Evolutionary conservation across 1,140 invertebrate species (phyloP), one percentile per base, ranked within the genome.

Genomic region (Eriocheir sinensis): DNA sequence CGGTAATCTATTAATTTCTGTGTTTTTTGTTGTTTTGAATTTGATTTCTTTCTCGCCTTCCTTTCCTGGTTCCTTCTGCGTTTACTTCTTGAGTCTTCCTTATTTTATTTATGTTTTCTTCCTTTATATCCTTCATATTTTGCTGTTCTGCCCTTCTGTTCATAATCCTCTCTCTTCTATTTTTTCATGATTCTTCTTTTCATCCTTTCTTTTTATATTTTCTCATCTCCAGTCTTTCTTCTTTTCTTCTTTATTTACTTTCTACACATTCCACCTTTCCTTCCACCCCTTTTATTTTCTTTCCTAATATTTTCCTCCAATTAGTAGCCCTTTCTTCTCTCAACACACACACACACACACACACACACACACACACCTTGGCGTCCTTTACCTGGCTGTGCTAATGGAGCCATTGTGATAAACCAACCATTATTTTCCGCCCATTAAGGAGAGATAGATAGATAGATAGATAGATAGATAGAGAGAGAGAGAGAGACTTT

Each of bases 361-460:
- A n/a, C n/a, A n/a, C n/a, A 9, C 48, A 53, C 48, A 9, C 21
- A 21, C 32, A 86, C 83, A 86, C 9, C 48, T 53, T 9, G 48
- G 2, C 9, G 2, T 21, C 48, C 48, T n/a, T 17, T 53, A 53
- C 48, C 48, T 53, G 48, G 8, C 12, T 9, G 48, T 53, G 48
- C 48, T 53, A 53, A 53, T 53, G 48, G 48, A 53, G 21, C 2
- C 0, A 53, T 53, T 53, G 48, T 53, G 48, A 53, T 53, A 53
- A 53, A 53, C 12, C 8, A 53, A 53, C 48, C 48, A 53, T 53
- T 53, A 53, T 53, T 53, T 12, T 21, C 48, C 48, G 48, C 48
- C 48, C 34, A 41, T 38, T 21, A 86, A 41, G 40, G 83, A 86
- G 30, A 86, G 83, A 86, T n/a, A 86, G 81, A 83, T 12, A 83